Conservation (phyloP, 2,888 invertebrate species). For the Eupithecia exiguata region DNA sequence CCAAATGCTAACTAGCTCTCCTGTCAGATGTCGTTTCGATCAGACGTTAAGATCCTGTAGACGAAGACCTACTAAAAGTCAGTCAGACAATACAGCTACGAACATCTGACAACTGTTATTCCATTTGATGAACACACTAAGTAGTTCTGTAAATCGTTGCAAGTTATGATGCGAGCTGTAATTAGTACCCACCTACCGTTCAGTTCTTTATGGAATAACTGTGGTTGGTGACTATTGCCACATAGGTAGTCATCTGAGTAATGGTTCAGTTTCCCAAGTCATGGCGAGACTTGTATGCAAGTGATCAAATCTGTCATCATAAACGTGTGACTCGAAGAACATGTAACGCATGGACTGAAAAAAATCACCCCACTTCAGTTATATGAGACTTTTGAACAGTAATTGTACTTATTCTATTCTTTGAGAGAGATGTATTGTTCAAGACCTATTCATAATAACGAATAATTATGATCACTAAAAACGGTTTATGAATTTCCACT, state of each 20-base stretch:
- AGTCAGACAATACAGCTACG: not conserved
- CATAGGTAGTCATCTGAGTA: not conserved
- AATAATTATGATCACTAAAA: not conserved
- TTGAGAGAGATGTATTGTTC: not conserved
- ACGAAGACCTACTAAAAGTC: not conserved
- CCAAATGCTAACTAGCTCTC: not conserved
- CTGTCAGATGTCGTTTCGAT: not conserved
- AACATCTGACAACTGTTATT: not conserved
- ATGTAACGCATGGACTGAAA: not conserved
- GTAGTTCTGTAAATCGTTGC: not conserved
- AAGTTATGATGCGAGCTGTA: not conserved
- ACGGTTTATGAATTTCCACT: not conserved
- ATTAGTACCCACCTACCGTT: not conserved
- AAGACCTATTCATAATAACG: no score
- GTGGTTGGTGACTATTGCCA: not conserved
- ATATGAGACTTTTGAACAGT: not conserved
- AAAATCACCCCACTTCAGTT: not conserved
- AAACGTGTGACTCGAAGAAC: not conserved
- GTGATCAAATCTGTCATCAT: not conserved
- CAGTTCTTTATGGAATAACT: not conserved
- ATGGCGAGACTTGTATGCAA: not conserved
- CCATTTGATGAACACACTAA: not conserved
- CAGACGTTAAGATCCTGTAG: not conserved
- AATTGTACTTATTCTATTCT: not conserved
- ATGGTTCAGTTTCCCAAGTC: not conserved